Evolutionary conservation across 2,113 vertebrate species (phyloP), one percentile per base, ranked within the genome.

Genomic region (Dasypus novemcinctus): DNA sequence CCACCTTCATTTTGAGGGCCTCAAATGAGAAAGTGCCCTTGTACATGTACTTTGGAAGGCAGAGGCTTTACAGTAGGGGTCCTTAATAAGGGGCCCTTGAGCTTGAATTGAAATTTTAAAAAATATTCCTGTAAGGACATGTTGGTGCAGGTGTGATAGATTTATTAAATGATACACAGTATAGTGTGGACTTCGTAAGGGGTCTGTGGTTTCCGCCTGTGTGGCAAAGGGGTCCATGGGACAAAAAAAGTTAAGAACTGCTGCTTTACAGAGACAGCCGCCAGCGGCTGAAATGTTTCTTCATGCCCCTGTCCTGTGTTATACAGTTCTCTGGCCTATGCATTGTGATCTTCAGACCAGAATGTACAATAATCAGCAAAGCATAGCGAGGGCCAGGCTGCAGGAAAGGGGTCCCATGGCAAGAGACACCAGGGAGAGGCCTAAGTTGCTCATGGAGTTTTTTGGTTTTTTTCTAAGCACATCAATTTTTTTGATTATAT

Each of bases 351-450:
- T 75, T 76, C 4, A 8, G 46, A 29, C 72, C 46, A 1, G 46
- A 10, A 38, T 54, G 29, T 66, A 14, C 23, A 49, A 10, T 27
- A 38, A 31, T 15, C 59, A 54, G 8, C 23, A 41, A 66, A 41
- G 27, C 7, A 7, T 2, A 18, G 88, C 0, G 33, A 75, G 29
- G 43, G 33, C 49, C 27, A 2, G 29, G 33, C 3, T 12, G 13
- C 18, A 8, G 3, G 54, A 54, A n/a, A 14, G 63, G 54, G 9
- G 64, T 18, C 54, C 54, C 10, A 1, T 63, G 75, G n/a, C 25
- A 64, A 46, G 46, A 46, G 46, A 69, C 31, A 1, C 9, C 33
- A 38, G 12, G 38, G 49, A 17, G 59, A 41, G 64, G 27, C 49
- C 5, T n/a, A 38, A 87, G 25, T 15, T 18, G 15, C 41, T 93